Base-by-base conservation (phyloP, 1,140 invertebrate genomes). In the Augochlora pura region DNA sequence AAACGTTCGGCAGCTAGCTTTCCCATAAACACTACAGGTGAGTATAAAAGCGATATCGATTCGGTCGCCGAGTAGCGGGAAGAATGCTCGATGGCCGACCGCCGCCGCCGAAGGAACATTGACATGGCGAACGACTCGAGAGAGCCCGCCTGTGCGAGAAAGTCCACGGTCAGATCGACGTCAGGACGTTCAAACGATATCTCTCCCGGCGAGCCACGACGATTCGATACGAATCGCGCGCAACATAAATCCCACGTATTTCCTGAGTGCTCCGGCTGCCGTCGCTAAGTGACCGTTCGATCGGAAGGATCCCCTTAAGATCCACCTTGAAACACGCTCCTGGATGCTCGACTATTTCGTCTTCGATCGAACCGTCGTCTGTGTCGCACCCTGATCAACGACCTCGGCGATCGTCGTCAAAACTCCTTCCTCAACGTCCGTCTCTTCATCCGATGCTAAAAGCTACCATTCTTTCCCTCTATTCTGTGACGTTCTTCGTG, bases 161-260 rank as follows among this genome's bases (percentile, higher is more conserved):
- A 38, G 60, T 63, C 60, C 18, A 21, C 60, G 25, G 60, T 18
- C 60, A 57, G 18, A 63, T 63, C 60, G 16, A 63, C 60, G 8
- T 18, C 27, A 4, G 10, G 60, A 63, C 32, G 60, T 63, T 63
- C 18, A 63, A 63, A 49, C 39, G 59, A 72, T 72, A 72, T 32
- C 70, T 32, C 70, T 63, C 0, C 0, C 12, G 21, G n/a, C 9
- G 54, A 32, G 62, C 23, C 63, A 62, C 18, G 39, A 49, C 52
- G 18, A 63, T 32, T 62, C 70, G 54, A 74, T 14, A 21, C 14
- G 46, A 32, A 64, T 74, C 54, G 54, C 14, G 18, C 10, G 62
- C 7, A 54, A 27, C 49, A 67, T 38, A 59, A 59, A 75, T 75
- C 52, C 65, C 63, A 16, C n/a, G 7, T 39, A 25, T 25, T 27